Conservation (phyloP, 2,888 invertebrate genomes). For the Thelaira solivaga region DNA sequence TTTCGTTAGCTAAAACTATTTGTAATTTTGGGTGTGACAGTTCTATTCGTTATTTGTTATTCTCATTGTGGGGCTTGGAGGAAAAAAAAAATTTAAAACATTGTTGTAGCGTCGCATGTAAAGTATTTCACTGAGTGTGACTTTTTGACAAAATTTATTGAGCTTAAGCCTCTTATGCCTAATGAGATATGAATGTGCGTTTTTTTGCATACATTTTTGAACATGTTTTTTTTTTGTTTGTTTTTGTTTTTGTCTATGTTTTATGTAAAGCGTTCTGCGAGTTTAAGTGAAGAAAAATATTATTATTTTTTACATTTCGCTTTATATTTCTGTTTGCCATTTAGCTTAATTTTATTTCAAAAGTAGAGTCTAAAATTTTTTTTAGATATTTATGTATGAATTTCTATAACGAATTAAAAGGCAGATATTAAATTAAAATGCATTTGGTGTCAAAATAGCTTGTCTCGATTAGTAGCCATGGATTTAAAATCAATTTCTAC, state of each 20-base stretch:
- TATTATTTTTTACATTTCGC: slow-evolving; percentile 5
- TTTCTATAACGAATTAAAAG: too few species aligned
- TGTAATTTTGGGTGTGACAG: slow-evolving; percentile 54
- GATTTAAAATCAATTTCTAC: too few species aligned
- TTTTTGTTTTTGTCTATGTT: background rate
- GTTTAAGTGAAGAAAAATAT: background rate
- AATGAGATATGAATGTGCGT: slow-evolving; percentile 63
- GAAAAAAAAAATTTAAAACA: slow-evolving; percentile 11
- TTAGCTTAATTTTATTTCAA: slow-evolving; percentile 46
- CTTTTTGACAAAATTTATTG: slow-evolving; percentile 62
- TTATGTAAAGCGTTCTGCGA: background rate
- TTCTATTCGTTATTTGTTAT: slow-evolving; percentile 49
- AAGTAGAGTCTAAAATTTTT: slow-evolving; percentile 34
- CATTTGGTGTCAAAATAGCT: too few species aligned
- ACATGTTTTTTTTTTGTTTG: background rate
- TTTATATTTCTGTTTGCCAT: slow-evolving; percentile 34
- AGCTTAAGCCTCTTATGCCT: slow-evolving; percentile 62
- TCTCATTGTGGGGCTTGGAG: slow-evolving; percentile 32
- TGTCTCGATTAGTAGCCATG: too few species aligned
- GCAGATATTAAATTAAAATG: too few species aligned
- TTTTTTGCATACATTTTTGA: slow-evolving; percentile 5
- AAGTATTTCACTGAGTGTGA: slow-evolving; percentile 55
- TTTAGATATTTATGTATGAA: background rate
- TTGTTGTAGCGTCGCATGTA: slow-evolving; percentile 17
- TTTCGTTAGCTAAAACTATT: slow-evolving; percentile 5